Conservation (phyloP, 2,113 vertebrate species). For the Callionymus lyra region DNA sequence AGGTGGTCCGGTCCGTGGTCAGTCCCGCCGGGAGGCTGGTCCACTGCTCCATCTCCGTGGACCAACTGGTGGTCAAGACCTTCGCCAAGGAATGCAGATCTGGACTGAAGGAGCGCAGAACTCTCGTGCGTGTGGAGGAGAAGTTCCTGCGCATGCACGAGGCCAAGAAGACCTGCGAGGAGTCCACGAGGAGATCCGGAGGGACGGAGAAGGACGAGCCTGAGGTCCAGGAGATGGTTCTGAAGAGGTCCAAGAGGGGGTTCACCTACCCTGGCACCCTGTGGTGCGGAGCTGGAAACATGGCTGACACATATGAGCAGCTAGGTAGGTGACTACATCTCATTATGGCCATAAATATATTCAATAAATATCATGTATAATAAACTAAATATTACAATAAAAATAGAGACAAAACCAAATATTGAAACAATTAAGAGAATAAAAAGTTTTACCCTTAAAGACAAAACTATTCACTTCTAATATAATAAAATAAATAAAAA, state of each 20-base stretch:
- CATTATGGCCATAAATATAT: too few species aligned
- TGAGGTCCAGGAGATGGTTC: not conserved
- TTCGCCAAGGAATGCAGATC: constrained; percentile 59
- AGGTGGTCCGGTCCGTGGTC: constrained; percentile 48
- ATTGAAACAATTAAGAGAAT: not conserved
- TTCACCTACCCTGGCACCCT: constrained; percentile 78
- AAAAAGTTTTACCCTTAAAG: too few species aligned
- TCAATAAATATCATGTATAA: too few species aligned
- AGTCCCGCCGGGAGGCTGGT: constrained; percentile 38
- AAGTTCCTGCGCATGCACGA: constrained; percentile 42
- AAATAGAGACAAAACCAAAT: not conserved
- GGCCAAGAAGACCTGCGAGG: constrained; percentile 48
- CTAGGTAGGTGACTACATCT: constrained; percentile 70
- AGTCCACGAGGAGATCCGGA: constrained; percentile 3
- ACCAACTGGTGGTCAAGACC: constrained; percentile 42
- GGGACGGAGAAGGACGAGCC: not conserved
- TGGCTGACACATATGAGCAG: constrained; percentile 67
- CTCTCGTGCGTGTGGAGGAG: constrained; percentile 9
- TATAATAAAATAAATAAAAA: too few species aligned
- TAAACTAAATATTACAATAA: not conserved
- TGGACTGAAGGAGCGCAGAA: constrained; percentile 18
- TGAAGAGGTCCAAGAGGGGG: constrained; percentile 64
- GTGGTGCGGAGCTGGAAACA: constrained; percentile 78
- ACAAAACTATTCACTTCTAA: too few species aligned
- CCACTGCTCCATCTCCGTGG: constrained; percentile 44